Evolutionary conservation across 2,888 invertebrate genomes (phyloP).

Genomic region (Chromoteleia sp.): DNA sequence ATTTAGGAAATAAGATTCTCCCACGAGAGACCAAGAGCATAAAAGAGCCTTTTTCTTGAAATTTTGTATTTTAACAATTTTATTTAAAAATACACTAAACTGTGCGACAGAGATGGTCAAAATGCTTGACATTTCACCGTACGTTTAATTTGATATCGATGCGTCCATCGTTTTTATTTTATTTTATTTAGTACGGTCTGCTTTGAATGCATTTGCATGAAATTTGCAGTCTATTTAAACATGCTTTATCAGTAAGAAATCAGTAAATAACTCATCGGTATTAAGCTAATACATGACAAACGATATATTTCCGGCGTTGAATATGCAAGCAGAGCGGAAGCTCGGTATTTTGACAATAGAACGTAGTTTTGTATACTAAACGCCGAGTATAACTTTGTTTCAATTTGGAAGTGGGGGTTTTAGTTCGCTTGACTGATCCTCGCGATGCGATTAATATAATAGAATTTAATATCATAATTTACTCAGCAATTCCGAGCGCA

Average conservation of each 20-base stretch:
- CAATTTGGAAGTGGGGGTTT: not conserved
- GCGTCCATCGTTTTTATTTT: no score
- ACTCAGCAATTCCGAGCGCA: not conserved
- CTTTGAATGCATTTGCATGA: not conserved
- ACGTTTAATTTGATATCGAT: no score
- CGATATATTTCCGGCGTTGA: slow-evolving; percentile 20
- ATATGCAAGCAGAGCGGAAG: slow-evolving; percentile 4
- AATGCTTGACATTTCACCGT: no score
- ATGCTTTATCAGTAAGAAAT: slow-evolving; percentile 13
- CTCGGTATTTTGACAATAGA: slow-evolving; percentile 9
- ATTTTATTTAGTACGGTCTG: no score
- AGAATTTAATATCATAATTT: slow-evolving; percentile 1
- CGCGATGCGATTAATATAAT: not conserved
- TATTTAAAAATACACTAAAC: no score
- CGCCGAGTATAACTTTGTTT: slow-evolving; percentile 3
- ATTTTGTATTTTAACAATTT: no score
- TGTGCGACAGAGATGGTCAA: no score
- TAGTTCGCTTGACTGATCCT: not conserved
- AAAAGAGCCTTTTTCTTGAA: no score
- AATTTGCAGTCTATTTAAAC: slow-evolving; percentile 1
- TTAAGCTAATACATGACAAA: slow-evolving; percentile 22
- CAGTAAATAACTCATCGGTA: slow-evolving; percentile 9
- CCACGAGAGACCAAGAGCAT: no score
- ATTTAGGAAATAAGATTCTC: no score
- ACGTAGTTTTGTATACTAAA: slow-evolving; percentile 4